Conservation (phyloP, 2,797 vertebrate species). For the Sebastes dallii region DNA sequence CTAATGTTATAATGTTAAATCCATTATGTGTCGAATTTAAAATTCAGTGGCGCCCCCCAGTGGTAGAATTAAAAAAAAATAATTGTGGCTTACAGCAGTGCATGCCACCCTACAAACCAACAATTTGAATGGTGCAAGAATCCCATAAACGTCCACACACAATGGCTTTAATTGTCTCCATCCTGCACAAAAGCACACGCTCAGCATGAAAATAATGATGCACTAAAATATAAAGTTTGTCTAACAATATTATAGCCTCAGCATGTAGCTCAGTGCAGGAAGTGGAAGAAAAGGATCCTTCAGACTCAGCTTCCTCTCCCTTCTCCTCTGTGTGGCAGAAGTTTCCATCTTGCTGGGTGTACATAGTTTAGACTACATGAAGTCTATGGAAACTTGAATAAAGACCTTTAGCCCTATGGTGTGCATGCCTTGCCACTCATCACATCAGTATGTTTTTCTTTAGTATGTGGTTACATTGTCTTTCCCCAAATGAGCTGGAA, state of each 20-base stretch:
- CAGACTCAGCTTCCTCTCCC: conserved; percentile 3
- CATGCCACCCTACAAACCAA: background rate
- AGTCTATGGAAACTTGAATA: conserved; percentile 58
- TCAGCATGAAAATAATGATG: conserved; percentile 41
- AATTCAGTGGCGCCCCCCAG: background rate
- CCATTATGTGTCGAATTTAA: background rate
- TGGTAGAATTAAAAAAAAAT: background rate
- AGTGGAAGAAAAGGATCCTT: conserved; percentile 23
- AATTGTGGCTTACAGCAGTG: background rate
- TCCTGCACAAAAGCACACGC: background rate
- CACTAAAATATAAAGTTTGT: conserved; percentile 35
- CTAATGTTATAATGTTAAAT: background rate
- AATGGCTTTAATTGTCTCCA: conserved; percentile 8
- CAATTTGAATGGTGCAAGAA: background rate
- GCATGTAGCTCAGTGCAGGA: conserved; percentile 39
- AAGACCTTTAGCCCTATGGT: conserved; percentile 26
- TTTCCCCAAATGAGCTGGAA: conserved; percentile 39
- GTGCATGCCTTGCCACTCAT: conserved; percentile 27
- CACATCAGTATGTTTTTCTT: conserved; percentile 55
- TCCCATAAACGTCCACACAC: conserved; percentile 4
- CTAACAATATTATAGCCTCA: conserved; percentile 36
- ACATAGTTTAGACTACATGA: conserved; percentile 53
- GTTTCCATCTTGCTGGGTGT: conserved; percentile 46
- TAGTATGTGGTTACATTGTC: conserved; percentile 45
- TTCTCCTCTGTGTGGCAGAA: conserved; percentile 16